Evolutionary conservation across 37 sponge, comb jelly and placozoan genomes (phyloP), one percentile per base, ranked within the genome.

Genomic region (Lycopodina hypogea): DNA sequence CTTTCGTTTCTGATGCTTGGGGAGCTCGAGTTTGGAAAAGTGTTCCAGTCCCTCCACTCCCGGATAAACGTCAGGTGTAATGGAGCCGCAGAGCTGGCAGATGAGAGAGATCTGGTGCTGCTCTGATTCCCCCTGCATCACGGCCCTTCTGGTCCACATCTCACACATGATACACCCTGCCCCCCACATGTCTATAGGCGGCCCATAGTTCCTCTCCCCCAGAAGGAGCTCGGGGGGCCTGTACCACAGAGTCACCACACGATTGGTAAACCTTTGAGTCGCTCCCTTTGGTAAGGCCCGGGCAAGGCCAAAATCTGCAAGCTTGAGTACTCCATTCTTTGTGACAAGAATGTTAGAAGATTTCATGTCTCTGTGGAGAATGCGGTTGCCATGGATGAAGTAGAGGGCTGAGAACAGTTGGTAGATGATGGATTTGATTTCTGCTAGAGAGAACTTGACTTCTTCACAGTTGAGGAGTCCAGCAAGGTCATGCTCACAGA

Each of bases 211-310:
- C 65, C 96, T 63, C 62, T 93, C 96, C 1, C 99, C 99, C 56
- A 98, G 88, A 32, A 98, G 32, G 21, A 98, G 64, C 75, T 98
- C 99, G 2, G 99, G 99, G 8, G 99, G 93, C 35, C 99, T 89
- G 82, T 98, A 98, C 99, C 99, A 98, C 17, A 98, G 90, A 2
- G 99, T 98, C 23, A 98, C 96, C 6, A 98, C 99, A 35, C 99
- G 68, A 51, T 93, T 98, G 12, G 99, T 98, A 63, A 91, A 98
- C 12, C 96, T 83, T 39, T 86, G 80, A 34, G 62, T 70, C 45
- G 78, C 48, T 33, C 78, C 57, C 30, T 81, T 86, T 51, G 45
- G 77, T 76, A 87, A 50, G 26, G 93, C 89, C 33, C 99, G 73
- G 3, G 99, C 99, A 24, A 98, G 78, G 0, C 99, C 99, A 84